Percentiles rank a stretch among this genome's conserved stretches.
Conservation (phyloP, 2,113 vertebrate genomes). For the Amphilophus citrinellus region DNA sequence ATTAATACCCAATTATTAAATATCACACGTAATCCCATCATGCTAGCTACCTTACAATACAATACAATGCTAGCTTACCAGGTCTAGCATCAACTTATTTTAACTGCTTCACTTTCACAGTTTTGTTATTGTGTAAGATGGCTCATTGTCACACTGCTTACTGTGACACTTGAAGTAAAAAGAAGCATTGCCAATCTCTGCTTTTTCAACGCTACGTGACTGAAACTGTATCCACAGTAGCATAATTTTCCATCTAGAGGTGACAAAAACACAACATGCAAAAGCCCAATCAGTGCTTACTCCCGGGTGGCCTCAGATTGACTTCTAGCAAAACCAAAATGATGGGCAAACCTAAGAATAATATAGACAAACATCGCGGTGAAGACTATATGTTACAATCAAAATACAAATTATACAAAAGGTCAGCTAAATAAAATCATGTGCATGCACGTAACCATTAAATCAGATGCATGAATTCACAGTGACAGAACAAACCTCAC, state of each 20-base stretch:
- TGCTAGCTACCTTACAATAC: too few relatives aligned
- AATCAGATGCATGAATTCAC: too few relatives aligned
- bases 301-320: not conserved
- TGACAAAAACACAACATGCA: not conserved
- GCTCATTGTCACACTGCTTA: too few relatives aligned
- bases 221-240: rapidly evolving
- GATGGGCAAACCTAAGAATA: not conserved
- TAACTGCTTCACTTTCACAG: too few relatives aligned
- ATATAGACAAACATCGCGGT: not conserved
- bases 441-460: not conserved
- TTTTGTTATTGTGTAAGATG: too few relatives aligned
- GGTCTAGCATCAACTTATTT: too few relatives aligned
- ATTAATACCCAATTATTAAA: too few relatives aligned
- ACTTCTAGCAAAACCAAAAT: not conserved
- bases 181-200: too few relatives aligned
- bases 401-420: not conserved
- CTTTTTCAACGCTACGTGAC: not conserved
- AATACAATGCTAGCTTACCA: too few relatives aligned
- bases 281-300: not conserved
- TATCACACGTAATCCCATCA: too few relatives aligned
- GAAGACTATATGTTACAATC: not conserved
- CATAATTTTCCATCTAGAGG: not conserved
- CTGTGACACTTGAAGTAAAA: too few relatives aligned
- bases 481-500: not conserved
- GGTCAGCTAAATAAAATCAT: not conserved